These are phyloP conservation scores for Puffinus mauretanicus DNA, from an alignment of 2,113 vertebrate species.

Conservation along the genomic window DNA sequence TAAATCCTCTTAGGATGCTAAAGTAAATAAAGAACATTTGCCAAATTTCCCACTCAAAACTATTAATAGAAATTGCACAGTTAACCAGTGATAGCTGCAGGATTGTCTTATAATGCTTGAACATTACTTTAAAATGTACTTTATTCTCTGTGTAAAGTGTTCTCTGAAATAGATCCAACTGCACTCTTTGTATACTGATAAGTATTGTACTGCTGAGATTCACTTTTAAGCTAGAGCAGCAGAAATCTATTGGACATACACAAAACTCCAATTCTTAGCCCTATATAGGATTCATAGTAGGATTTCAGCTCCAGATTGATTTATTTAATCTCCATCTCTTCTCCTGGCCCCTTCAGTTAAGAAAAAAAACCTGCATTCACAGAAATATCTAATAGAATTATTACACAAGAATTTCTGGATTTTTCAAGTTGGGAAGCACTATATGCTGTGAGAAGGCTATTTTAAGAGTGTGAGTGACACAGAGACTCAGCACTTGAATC, in stretches of 20 bases:
- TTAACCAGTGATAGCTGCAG: neutral
- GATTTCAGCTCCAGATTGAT: neutral
- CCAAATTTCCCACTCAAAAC: neutral
- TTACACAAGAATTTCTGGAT: neutral
- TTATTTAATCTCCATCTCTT: neutral
- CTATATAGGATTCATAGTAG: neutral
- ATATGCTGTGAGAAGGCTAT: neutral
- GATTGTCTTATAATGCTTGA: neutral
- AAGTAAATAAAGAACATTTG: constrained; percentile 17
- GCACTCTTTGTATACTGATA: neutral
- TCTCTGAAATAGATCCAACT: neutral
- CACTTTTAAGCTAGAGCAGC: neutral
- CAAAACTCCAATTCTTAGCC: neutral
- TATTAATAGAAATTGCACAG: neutral
- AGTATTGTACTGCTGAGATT: neutral
- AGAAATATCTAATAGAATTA: neutral
- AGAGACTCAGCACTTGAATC: neutral
- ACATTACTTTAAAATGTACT: neutral
- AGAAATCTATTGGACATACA: neutral
- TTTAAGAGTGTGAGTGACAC: neutral
- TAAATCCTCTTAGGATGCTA: constrained; percentile 27
- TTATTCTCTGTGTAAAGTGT: neutral
- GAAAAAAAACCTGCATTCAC: neutral
- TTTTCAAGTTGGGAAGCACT: neutral
- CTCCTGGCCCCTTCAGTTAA: neutral